Base-by-base conservation (phyloP, 2,113 vertebrate genomes). In the Vulpes vulpes region DNA sequence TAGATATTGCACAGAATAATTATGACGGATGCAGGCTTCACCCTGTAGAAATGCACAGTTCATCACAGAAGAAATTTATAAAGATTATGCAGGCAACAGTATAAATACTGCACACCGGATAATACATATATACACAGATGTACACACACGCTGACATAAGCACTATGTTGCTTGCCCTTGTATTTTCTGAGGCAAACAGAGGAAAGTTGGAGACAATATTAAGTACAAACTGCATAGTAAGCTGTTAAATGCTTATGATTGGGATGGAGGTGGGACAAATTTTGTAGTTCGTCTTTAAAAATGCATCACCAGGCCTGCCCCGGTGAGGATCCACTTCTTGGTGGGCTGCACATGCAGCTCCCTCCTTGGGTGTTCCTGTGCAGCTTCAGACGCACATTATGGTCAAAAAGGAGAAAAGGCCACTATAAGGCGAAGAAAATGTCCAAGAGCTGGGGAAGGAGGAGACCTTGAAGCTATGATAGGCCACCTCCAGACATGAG, bases 381-480 rank as follows among this genome's bases (percentile, higher is more conserved):
- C 2, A 1, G 10, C 6, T 23, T 25, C 4, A 11, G 27, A 57
- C 11, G 9, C 7, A 32, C 1, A 1, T 12, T n/a, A 83, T 25
- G 19, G 22, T 5, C 19, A 65, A 89, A 60, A 55, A 78, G 60
- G 23, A 80, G 43, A 71, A 73, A 10, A 0, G 0, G 23, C 14
- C 27, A 32, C 57, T 9, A 43, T 35, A 8, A 14, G 12, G 38
- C 86, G 71, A 92, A 85, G 32, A 81, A 60, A 22, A 23, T 55
- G 5, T 27, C 27, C 20, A 20, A 35, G n/a, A 10, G 2, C n/a
- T 95, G 59, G 7, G 22, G 16, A n/a, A 86, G 19, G n/a, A 94
- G 99, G 99, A 89, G 99, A 99, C 96, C 96, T 99, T 73, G 99
- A 99, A 97, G 98, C 98, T 25, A 95, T 99, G 17, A 99, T 99